Evolutionary conservation across 2,113 vertebrate genomes (phyloP), one percentile per base, ranked within the genome.

Genomic region (Panthera tigris): DNA sequence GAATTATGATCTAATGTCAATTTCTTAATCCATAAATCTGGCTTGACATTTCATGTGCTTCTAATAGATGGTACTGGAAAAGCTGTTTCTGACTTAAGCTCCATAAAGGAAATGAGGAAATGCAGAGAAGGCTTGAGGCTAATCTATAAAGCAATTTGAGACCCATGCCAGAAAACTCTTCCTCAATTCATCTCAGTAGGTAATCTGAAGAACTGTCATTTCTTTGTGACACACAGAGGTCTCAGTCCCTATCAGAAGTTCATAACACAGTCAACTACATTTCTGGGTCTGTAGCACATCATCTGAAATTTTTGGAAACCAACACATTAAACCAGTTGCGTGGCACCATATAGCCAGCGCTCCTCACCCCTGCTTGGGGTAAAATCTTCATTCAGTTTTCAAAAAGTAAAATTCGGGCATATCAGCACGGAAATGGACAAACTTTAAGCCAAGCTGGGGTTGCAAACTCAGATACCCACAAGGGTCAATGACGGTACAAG

Each of bases 61-160:
- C 96, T 96, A 98, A 88, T 97, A 96, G 80, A 95, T 94, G 74
- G n/a, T 91, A 68, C 76, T 98, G 65, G 87, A 91, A 94, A 97
- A 97, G 61, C 68, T 95, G 41, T 91, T 97, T 95, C 95, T 97
- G 84, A 89, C 81, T 96, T 82, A 90, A 86, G 66, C 39, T 55
- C 78, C 41, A 89, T 97, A 94, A 97, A 96, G 73, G 80, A 96
- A 96, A 97, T 98, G 95, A 97, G 65, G 84, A 85, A 96, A 96
- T 96, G 89, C 63, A 98, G 63, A 97, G 93, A 89, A 96, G 74
- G 74, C 73, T 96, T 94, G 63, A 48, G 73, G 94, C 78, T 93
- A 96, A 97, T 94, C 94, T 97, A 31, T 87, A 95, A 97, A 95
- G 80, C 91, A 93, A 94, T 97, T 86, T 93, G 61, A 95, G 61